Evolutionary conservation across 2,113 vertebrate species (phyloP), one percentile per base, ranked within the genome.

Genomic region (Oceanites oceanicus): DNA sequence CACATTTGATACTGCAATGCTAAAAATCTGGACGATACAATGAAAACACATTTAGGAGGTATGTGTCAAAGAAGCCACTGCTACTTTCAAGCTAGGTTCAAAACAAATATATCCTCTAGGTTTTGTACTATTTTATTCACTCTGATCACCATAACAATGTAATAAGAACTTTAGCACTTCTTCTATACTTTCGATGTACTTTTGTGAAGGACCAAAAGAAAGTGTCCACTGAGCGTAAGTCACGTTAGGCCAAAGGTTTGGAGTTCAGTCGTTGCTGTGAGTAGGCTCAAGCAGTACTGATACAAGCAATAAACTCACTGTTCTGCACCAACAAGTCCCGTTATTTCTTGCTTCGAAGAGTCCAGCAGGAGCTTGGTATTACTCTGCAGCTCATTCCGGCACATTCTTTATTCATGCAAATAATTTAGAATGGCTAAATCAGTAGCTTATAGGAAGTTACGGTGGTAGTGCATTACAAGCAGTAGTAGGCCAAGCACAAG

Each of bases 391-490:
- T 58, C 36, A 3, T 27, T n/a, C 34, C 44, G 71, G 50, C 44
- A 6, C 26, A 0, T n/a, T 45, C 42, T 9, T 47, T 40, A 21
- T 15, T 77, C 6, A 4, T 34, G 42, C 40, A 38, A 38, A 53
- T 71, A 23, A 42, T 20, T 29, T 15, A 29, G 50, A 38, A 16
- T 21, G 15, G 26, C n/a, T 61, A 6, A 29, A 72, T 9, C 36
- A 8, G 32, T 27, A 38, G 40, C 20, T 65, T 49, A 20, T 3
- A 34, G n/a, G 10, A 47, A 32, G 44, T 18, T 59, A 11, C 1
- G 10, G 23, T 1, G 3, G 21, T 23, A 7, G 13, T 7, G 20
- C 15, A 3, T 42, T 40, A 20, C 1, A 7, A 49, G 32, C n/a
- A 30, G 55, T 23, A 11, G 40, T 3, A 17, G 38, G 34, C 13